These are phyloP conservation scores for Mesorhabditis sp. DNA, from an alignment of 2,888 invertebrate species.

Conservation along the genomic window DNA sequence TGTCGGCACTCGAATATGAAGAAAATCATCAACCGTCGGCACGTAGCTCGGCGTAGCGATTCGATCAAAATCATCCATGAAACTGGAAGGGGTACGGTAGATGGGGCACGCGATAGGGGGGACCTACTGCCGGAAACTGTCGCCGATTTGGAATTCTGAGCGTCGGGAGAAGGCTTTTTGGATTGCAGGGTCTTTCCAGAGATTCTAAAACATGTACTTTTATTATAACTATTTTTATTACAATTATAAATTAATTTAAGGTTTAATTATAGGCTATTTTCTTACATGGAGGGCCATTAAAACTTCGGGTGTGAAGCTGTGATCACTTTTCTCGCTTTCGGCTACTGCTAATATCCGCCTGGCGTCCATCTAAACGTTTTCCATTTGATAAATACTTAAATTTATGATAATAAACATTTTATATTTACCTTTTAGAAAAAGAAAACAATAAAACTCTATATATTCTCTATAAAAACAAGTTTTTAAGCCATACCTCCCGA, in stretches of 20 bases:
- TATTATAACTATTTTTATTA: background rate
- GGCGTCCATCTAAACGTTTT: slow-evolving; percentile 20
- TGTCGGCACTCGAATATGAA: slow-evolving; percentile 30
- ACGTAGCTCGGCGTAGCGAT: slow-evolving; percentile 22
- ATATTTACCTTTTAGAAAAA: too few relatives aligned
- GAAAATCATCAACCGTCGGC: slow-evolving; percentile 28
- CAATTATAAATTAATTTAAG: background rate
- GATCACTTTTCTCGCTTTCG: slow-evolving; percentile 19
- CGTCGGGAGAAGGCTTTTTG: slow-evolving; percentile 25
- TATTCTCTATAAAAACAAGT: background rate
- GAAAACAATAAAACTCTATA: background rate
- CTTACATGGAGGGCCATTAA: slow-evolving; percentile 10
- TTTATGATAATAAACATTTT: too few relatives aligned
- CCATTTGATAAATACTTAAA: too few relatives aligned
- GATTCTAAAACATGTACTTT: slow-evolving; percentile 9
- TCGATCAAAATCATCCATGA: slow-evolving; percentile 32
- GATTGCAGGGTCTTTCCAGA: slow-evolving; percentile 30
- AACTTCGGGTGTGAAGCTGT: slow-evolving; percentile 13
- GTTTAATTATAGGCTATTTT: too few relatives aligned
- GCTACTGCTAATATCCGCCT: slow-evolving; percentile 18
- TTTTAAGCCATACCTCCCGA: slow-evolving; percentile 14
- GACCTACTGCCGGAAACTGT: slow-evolving; percentile 27
- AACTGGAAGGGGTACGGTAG: slow-evolving; percentile 25
- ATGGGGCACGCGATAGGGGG: background rate
- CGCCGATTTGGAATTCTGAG: slow-evolving; percentile 29